Conservation (phyloP, 2,888 invertebrate genomes). For the Thalpophila matura region DNA sequence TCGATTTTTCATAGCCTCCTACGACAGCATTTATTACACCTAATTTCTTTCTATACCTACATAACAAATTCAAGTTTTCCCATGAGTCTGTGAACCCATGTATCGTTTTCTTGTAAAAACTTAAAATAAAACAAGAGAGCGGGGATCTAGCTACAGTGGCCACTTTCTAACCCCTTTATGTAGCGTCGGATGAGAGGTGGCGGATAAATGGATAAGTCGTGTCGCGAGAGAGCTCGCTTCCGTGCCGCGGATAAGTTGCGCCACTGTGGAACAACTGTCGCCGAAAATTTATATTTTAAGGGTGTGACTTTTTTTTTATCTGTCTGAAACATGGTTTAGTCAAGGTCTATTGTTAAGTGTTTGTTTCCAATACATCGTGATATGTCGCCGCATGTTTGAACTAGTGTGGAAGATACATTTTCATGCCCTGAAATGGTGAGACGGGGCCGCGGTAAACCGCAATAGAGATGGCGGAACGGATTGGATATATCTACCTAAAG, state of each 20-base stretch:
- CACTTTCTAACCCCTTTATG: conserved; percentile 80
- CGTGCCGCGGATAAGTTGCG: conserved; percentile 54
- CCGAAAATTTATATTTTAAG: not conserved
- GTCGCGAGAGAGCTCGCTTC: conserved; percentile 83
- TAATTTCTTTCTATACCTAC: too few species aligned
- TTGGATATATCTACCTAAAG: too few species aligned
- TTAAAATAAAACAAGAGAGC: conserved; percentile 46
- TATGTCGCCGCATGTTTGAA: too few species aligned
- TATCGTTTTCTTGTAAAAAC: conserved; percentile 34
- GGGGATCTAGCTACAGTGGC: conserved; percentile 54
- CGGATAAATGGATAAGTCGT: conserved; percentile 88
- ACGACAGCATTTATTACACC: too few species aligned
- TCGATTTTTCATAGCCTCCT: too few species aligned
- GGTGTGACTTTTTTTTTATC: not conserved
- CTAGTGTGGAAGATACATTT: too few species aligned
- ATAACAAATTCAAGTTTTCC: not conserved
- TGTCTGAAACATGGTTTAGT: not conserved
- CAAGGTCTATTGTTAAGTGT: too few species aligned
- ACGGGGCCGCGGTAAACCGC: too few species aligned
- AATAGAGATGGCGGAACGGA: too few species aligned
- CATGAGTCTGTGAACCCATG: not conserved
- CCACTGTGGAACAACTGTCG: conserved; percentile 45
- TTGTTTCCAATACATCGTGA: too few species aligned
- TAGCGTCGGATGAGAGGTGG: conserved; percentile 71
- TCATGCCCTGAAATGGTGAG: too few species aligned